Percentiles rank a stretch among this genome's conserved stretches.
Evolutionary conservation across 2,888 invertebrate genomes (phyloP).

Genomic region (Cyrtodaria siliqua): DNA sequence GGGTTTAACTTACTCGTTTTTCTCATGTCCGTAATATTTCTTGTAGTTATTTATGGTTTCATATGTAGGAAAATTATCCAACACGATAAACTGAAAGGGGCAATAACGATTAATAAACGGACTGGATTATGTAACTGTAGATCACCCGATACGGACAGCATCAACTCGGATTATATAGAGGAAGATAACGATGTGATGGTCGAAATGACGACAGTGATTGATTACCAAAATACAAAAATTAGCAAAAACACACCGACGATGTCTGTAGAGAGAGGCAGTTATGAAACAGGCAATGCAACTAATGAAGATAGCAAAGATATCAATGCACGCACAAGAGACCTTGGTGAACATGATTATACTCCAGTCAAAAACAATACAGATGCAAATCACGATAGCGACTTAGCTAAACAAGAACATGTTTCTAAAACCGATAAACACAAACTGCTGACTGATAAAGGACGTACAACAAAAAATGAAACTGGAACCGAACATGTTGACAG

Average conservation of each 20-base stretch:
- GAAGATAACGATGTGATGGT: slow-evolving; percentile 15
- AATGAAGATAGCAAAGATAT: not conserved
- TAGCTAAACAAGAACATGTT: not conserved
- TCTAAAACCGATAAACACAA: not conserved
- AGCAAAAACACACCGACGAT: not conserved
- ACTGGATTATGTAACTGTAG: slow-evolving; percentile 30
- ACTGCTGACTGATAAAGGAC: not conserved
- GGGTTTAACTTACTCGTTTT: slow-evolving; percentile 63
- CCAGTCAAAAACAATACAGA: not conserved
- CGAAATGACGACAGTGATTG: not conserved
- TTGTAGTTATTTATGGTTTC: slow-evolving; percentile 66
- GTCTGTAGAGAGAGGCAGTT: not conserved
- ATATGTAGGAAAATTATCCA: slow-evolving; percentile 61
- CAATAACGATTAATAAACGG: slow-evolving; percentile 19
- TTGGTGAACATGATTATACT: not conserved
- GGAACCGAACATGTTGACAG: too few relatives aligned
- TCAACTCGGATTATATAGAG: slow-evolving; percentile 16
- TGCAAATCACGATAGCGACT: not conserved
- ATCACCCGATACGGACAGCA: not conserved
- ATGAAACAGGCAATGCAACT: not conserved
- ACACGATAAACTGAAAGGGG: slow-evolving; percentile 35
- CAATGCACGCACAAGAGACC: not conserved
- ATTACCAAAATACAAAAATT: not conserved
- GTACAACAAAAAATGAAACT: not conserved
- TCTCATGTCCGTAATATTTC: slow-evolving; percentile 40